A percentile compares a stretch with the other conserved stretches of the same genome.
phyloP scores from a whole-genome alignment of 1,140 invertebrate genomes.

The Drosophila setifemur region DNA sequence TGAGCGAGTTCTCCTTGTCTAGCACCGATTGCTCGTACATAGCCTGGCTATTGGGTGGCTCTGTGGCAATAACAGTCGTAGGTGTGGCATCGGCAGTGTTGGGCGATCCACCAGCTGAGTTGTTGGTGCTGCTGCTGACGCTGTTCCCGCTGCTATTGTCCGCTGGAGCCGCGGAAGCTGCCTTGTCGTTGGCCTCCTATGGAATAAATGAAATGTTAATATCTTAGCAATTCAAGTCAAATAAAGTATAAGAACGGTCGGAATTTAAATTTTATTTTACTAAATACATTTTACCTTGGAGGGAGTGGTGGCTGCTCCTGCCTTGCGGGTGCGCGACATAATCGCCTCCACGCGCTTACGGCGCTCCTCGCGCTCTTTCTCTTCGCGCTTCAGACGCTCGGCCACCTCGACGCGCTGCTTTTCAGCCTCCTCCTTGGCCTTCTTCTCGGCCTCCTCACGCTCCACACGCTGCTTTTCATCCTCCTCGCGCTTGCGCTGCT shows the following conservation, averaged over 20 bases:
- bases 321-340: constrained; percentile 90
- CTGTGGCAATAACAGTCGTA: background rate
- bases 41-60: constrained; percentile 69
- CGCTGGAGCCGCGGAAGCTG: constrained; percentile 76
- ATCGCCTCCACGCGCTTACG: constrained; percentile 92
- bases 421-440: constrained; percentile 90
- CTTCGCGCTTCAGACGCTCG: constrained; percentile 89
- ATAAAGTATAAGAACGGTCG: no score
- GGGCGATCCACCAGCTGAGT: constrained; percentile 62
- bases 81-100: constrained; percentile 26
- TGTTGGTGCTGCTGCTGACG: constrained; percentile 47
- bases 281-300: constrained; percentile 54
- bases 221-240: no score
- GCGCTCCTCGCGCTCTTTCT: constrained; percentile 90
- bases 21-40: constrained; percentile 81
- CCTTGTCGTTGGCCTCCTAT: constrained; percentile 78
- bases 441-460: constrained; percentile 90
- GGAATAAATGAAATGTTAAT: no score
- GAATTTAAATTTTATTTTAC: no score
- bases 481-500: constrained; percentile 85
- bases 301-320: constrained; percentile 81
- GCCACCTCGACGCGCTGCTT: constrained; percentile 89
- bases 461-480: constrained; percentile 88
- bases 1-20: constrained; percentile 80
- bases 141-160: constrained; percentile 38